phyloP scores from a whole-genome alignment of 2,113 vertebrate genomes.

The Rutilus rutilus region DNA sequence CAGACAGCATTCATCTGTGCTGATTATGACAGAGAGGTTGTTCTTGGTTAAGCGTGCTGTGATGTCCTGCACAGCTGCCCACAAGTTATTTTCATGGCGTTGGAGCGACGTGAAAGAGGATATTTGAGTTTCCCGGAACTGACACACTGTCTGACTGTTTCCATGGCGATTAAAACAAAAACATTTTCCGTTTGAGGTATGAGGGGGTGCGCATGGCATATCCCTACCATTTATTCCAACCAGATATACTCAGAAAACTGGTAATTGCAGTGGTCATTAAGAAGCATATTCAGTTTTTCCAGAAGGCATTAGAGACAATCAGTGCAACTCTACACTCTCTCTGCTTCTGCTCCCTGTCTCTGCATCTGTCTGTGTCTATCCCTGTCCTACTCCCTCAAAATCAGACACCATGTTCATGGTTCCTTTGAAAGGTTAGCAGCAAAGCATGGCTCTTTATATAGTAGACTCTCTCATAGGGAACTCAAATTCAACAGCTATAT shows the following conservation, averaged over 20 bases:
- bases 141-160: constrained; percentile 64
- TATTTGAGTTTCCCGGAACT: constrained; percentile 58
- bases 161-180: constrained; percentile 65
- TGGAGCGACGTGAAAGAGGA: constrained; percentile 53
- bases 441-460: constrained; percentile 77
- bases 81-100: constrained; percentile 55
- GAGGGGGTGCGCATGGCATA: background rate
- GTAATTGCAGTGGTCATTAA: constrained; percentile 51
- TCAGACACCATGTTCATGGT: constrained; percentile 69
- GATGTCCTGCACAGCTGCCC: constrained; percentile 58
- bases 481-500: constrained; percentile 60
- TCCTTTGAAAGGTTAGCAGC: constrained; percentile 71
- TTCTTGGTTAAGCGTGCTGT: constrained; percentile 27
- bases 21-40: constrained; percentile 4
- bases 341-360: constrained; percentile 10
- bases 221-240: background rate
- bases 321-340: background rate
- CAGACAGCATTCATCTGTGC: background rate
- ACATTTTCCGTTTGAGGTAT: constrained; percentile 42
- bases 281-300: constrained; percentile 18
- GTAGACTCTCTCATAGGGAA: constrained; percentile 58
- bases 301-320: constrained; percentile 23
- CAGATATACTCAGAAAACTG: constrained; percentile 6
- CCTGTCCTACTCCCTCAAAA: constrained; percentile 56
- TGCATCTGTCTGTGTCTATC: constrained; percentile 17